Percentiles rank a stretch among this genome's conserved stretches.
These are phyloP conservation scores for Macropus fuliginosus DNA, from an alignment of 2,797 vertebrate genomes.

Conservation along the genomic window DNA sequence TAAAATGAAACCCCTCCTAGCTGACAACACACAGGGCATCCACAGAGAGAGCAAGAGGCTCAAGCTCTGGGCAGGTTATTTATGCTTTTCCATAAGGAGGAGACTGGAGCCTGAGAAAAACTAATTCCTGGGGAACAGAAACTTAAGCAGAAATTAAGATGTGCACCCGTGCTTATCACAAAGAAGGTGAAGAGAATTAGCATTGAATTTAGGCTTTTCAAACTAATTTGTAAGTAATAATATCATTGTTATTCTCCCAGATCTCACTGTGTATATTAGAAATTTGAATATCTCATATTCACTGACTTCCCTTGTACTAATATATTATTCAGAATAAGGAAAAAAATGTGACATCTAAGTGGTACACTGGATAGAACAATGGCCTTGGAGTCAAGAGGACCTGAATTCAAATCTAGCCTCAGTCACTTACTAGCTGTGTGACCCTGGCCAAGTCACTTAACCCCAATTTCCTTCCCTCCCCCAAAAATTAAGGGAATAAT, in stretches of 20 bases:
- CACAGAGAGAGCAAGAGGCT: background rate
- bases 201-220: background rate
- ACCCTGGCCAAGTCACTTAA: background rate
- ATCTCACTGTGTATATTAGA: background rate
- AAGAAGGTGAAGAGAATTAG: background rate
- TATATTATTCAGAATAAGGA: background rate
- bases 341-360: background rate
- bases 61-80: background rate
- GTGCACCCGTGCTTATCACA: background rate
- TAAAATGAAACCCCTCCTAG: background rate
- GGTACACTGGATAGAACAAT: background rate
- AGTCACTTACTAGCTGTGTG: background rate
- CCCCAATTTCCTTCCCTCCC: background rate
- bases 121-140: background rate
- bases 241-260: background rate
- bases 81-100: background rate
- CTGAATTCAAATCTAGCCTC: background rate
- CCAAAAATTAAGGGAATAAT: background rate
- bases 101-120: background rate
- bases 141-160: background rate
- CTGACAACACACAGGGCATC: background rate
- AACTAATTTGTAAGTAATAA: background rate
- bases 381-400: background rate
- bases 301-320: background rate
- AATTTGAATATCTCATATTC: background rate